These are phyloP conservation scores for Lamprologus callipterus DNA, from an alignment of 2,113 vertebrate species.

Conservation along the genomic window DNA sequence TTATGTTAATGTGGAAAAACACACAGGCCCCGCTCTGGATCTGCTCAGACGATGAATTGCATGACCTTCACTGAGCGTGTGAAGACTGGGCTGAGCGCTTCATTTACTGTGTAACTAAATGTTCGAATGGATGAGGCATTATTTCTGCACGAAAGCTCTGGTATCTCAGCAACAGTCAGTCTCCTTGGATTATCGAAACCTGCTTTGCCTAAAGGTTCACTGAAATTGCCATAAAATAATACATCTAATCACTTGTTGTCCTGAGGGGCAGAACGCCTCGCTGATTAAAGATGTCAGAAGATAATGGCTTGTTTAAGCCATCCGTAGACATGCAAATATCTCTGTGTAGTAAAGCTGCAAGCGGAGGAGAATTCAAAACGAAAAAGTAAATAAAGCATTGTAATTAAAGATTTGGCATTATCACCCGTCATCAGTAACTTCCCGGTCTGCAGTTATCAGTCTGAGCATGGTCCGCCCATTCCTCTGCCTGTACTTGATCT, in stretches of 20 bases:
- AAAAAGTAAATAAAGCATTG: not conserved
- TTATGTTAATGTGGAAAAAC: not conserved
- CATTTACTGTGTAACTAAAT: slow-evolving; percentile 9
- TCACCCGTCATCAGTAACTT: slow-evolving; percentile 63
- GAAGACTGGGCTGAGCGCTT: not conserved
- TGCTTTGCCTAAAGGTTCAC: not conserved
- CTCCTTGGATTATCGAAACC: not conserved
- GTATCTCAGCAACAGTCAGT: slow-evolving; percentile 14
- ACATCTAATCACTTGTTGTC: not conserved
- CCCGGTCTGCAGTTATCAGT: slow-evolving; percentile 45
- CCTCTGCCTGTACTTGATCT: slow-evolving; percentile 51
- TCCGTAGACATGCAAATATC: not conserved
- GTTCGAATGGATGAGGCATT: not conserved
- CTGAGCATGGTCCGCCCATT: slow-evolving; percentile 56
- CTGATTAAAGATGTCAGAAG: slow-evolving; percentile 14
- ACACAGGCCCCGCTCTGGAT: not conserved
- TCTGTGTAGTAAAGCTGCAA: not conserved
- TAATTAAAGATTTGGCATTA: not conserved
- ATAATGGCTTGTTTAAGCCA: slow-evolving; percentile 1
- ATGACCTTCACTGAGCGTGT: slow-evolving; percentile 1
- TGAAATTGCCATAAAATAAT: slow-evolving; percentile 7
- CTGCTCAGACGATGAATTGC: not conserved
- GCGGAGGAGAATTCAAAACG: not conserved
- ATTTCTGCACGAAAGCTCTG: not conserved
- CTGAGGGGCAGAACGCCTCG: not conserved